Evolutionary conservation across 1,140 invertebrate species (phyloP), one percentile per base, ranked within the genome.

Genomic region (Geopemphigus sp.): DNA sequence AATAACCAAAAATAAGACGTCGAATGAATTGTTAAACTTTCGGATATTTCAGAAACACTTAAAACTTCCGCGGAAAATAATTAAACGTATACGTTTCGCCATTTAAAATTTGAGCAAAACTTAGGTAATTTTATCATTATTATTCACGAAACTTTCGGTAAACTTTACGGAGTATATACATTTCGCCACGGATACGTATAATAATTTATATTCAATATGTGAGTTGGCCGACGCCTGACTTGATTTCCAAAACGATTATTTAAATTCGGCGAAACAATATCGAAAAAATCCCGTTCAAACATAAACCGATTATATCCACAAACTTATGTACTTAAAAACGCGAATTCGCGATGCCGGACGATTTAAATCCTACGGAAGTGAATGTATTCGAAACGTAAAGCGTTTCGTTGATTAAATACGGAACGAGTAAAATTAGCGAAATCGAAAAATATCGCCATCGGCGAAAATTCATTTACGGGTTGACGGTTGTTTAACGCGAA

Each of bases 51-150:
- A 68, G 26, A 50, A 50, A 50, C 39, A 68, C 45, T 47, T 68
- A 63, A 50, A 68, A 50, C 66, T 50, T 26, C n/a, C 19, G 39
- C 8, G 39, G 63, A 22, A 66, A 68, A 68, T 68, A 68, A 68
- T 68, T 68, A 50, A 50, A 68, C 39, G n/a, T 22, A 68, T 12
- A 68, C 22, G 47, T 68, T 45, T 39, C 2, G 45, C n/a, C 22
- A n/a, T 6, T 24, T 4, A 19, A 50, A 22, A 26, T 68, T 26
- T 26, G 50, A 50, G n/a, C n/a, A 0, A 68, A n/a, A 68, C 14
- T 68, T 50, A 10, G 47, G 15, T 68, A 68, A 26, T 24, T 68
- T 24, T 45, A 50, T 68, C 14, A 50, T 50, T 68, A 68, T 68
- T 68, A 68, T 68, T 24, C n/a, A 24, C 47, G 22, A 68, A 47